Evolutionary conservation across 2,113 vertebrate species (phyloP).

Genomic region (Eretmochelys imbricata): DNA sequence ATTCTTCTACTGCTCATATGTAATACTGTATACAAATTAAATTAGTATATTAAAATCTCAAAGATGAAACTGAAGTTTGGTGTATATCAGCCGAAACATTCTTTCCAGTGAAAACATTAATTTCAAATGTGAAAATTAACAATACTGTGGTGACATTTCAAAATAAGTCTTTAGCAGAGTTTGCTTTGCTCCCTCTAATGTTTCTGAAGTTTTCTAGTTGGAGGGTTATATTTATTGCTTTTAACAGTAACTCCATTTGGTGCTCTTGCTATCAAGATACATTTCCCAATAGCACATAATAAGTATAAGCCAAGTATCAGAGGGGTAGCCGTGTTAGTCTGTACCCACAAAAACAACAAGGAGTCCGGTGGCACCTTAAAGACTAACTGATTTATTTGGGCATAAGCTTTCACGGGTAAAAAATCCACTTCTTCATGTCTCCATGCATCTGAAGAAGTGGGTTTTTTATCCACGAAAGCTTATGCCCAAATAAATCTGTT

Average conservation of each 20-base stretch:
- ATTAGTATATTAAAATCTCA: conserved; percentile 29
- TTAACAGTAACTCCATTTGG: conserved; percentile 33
- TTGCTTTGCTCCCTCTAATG: neutral
- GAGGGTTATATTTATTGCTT: conserved; percentile 27
- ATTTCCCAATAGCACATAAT: conserved; percentile 13
- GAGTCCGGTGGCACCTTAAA: too few species aligned
- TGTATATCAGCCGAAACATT: conserved; percentile 27
- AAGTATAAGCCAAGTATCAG: neutral
- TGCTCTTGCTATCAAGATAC: neutral
- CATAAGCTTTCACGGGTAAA: too few species aligned
- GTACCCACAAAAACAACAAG: too few species aligned
- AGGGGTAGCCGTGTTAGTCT: too few species aligned
- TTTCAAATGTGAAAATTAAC: conserved; percentile 51
- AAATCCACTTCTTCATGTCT: too few species aligned
- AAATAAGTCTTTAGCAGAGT: conserved; percentile 20
- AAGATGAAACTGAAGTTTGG: conserved; percentile 7
- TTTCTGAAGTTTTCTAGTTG: neutral
- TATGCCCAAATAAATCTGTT: too few species aligned
- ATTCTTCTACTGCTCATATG: neutral
- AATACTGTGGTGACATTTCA: conserved; percentile 33
- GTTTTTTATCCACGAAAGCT: too few species aligned
- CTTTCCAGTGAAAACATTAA: conserved; percentile 47
- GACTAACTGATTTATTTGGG: too few species aligned
- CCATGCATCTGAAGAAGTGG: too few species aligned
- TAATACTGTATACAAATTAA: neutral